Evolutionary conservation across 2,113 vertebrate genomes (phyloP).

Genomic region (Acinonyx jubatus): DNA sequence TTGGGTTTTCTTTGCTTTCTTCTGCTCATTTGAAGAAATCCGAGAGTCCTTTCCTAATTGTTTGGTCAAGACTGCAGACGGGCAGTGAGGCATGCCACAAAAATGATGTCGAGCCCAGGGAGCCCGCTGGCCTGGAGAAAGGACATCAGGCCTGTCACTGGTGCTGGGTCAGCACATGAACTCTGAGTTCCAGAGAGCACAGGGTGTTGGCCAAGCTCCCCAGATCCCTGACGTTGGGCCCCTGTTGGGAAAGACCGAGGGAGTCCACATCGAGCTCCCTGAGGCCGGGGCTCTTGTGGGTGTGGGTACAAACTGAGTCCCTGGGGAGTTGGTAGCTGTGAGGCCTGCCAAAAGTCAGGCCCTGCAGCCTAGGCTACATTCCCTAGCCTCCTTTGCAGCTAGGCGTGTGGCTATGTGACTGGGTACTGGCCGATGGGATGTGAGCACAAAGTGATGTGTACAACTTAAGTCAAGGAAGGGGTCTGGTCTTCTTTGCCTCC

Average conservation of each 20-base stretch:
- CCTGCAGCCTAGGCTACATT: not conserved
- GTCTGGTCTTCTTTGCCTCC: not conserved
- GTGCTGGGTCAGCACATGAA: not conserved
- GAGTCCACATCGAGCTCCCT: not conserved
- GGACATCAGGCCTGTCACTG: not conserved
- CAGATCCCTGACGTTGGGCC: not conserved
- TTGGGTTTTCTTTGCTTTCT: slow-evolving; percentile 3
- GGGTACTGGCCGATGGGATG: not conserved
- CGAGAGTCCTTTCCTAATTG: not conserved
- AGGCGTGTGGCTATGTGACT: not conserved
- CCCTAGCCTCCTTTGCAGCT: not conserved
- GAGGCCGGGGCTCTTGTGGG: not conserved
- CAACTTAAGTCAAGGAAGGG: not conserved
- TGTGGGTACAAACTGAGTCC: not conserved
- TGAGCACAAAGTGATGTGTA: not conserved
- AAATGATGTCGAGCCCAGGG: not conserved
- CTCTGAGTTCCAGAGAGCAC: not conserved
- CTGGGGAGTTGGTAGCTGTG: not conserved
- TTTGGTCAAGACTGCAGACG: slow-evolving; percentile 22
- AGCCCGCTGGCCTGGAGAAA: not conserved
- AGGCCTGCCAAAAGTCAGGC: not conserved
- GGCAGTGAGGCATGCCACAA: not conserved
- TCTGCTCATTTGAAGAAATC: slow-evolving; percentile 28
- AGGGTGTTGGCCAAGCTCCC: not conserved
- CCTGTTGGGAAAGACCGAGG: not conserved